A percentile compares a stretch with the other conserved stretches of the same genome.
Evolutionary conservation across 1,140 invertebrate genomes (phyloP).

Genomic region (Ooceraea biroi): DNA sequence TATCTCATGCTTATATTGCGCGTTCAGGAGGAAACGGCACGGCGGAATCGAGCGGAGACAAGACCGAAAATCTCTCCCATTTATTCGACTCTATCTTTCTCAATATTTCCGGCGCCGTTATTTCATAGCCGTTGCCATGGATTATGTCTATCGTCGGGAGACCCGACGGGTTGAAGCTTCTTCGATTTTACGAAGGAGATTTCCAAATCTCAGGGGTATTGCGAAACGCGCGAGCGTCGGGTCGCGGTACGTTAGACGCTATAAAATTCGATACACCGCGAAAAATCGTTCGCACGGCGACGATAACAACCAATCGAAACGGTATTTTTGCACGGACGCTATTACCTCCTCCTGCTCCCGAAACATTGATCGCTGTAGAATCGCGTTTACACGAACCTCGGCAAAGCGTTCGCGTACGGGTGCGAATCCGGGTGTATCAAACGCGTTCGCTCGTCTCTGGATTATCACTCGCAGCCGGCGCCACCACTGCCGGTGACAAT

Average conservation of each 20-base stretch:
- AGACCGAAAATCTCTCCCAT: neutral
- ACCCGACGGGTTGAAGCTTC: slow-evolving; percentile 23
- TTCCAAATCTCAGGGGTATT: slow-evolving; percentile 43
- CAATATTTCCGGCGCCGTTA: slow-evolving; percentile 35
- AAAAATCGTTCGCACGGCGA: neutral
- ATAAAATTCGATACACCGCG: slow-evolving; percentile 34
- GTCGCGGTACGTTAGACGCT: slow-evolving; percentile 1
- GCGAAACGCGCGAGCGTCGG: slow-evolving; percentile 22
- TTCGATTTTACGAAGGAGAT: slow-evolving; percentile 56
- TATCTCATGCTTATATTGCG: slow-evolving; percentile 34
- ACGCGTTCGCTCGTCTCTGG: neutral
- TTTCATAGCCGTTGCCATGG: slow-evolving; percentile 41
- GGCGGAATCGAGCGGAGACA: neutral
- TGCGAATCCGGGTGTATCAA: slow-evolving; percentile 3
- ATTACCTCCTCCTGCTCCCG: neutral
- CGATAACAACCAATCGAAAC: neutral
- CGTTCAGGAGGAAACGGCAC: neutral
- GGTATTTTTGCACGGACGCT: neutral
- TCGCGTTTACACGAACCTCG: neutral
- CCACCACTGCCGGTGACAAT: slow-evolving; percentile 1
- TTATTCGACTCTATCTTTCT: slow-evolving; percentile 35
- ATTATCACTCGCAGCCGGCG: no score
- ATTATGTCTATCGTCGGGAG: slow-evolving; percentile 49
- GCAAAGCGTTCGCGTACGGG: neutral
- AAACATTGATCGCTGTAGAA: neutral